Conservation (phyloP, 2,797 vertebrate species). For the Kryptolebias ocellatus region DNA sequence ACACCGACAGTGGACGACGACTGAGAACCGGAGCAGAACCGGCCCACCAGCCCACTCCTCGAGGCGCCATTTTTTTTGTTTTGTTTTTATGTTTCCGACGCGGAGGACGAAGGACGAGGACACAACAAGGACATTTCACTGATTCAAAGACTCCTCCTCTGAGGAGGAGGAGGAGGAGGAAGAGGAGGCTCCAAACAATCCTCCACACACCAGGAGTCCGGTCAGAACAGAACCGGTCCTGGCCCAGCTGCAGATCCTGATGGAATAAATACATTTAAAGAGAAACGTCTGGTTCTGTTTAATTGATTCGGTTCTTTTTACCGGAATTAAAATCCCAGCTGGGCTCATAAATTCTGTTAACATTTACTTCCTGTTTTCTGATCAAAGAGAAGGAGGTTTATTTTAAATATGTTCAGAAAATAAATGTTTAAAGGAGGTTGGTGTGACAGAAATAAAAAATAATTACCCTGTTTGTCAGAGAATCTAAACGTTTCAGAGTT, state of each 20-base stretch:
- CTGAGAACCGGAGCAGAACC: conserved; percentile 74
- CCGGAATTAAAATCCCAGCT: too few relatives aligned
- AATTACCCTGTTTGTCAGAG: too few relatives aligned
- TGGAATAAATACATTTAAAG: conserved; percentile 77
- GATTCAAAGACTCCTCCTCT: conserved; percentile 31
- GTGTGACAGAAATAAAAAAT: too few relatives aligned
- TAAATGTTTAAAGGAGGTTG: too few relatives aligned
- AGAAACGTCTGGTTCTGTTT: conserved; percentile 27
- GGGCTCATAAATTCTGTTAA: too few relatives aligned
- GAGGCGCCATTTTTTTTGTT: conserved; percentile 6
- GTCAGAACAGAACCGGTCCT: conserved; percentile 33
- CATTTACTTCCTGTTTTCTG: too few relatives aligned
- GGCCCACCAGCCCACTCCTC: conserved; percentile 48
- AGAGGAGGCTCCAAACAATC: conserved; percentile 16
- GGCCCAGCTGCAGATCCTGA: conserved; percentile 48
- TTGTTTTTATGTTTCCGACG: conserved; percentile 8
- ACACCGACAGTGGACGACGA: conserved; percentile 98
- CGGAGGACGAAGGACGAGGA: conserved; percentile 10
- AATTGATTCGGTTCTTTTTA: too few relatives aligned
- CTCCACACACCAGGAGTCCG: conserved; percentile 5
- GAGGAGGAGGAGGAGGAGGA: conserved; percentile 1
- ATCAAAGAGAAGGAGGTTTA: too few relatives aligned
- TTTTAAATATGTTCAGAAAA: too few relatives aligned
- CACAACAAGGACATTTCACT: conserved; percentile 25
- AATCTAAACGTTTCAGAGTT: too few relatives aligned